Conservation (phyloP, 2,113 vertebrate species). For the Mesitornis unicolor region DNA sequence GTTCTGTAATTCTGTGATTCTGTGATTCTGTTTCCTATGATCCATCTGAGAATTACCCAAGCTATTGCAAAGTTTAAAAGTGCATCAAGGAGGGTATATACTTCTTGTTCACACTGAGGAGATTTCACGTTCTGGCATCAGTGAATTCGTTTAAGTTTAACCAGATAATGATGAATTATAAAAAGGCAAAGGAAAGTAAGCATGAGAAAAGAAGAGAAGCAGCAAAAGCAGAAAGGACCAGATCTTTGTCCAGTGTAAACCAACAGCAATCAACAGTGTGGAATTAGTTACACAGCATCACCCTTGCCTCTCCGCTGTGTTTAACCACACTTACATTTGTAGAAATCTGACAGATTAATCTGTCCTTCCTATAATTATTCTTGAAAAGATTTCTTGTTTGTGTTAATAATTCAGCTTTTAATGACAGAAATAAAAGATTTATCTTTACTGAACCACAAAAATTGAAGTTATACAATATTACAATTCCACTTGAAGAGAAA, state of each 20-base stretch:
- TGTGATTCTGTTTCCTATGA: too few relatives aligned
- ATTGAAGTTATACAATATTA: neutral
- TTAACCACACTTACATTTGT: neutral
- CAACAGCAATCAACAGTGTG: neutral
- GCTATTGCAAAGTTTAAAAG: neutral
- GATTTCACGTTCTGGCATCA: neutral
- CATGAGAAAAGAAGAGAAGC: neutral
- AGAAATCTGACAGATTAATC: neutral
- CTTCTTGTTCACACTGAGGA: neutral
- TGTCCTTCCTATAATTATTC: neutral
- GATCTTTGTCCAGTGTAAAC: neutral
- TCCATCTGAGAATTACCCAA: neutral
- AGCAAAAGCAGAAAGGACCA: neutral
- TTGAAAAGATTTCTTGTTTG: neutral
- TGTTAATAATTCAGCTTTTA: neutral
- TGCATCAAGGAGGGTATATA: rapidly evolving
- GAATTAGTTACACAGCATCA: neutral
- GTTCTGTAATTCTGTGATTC: too few relatives aligned
- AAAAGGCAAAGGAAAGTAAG: neutral
- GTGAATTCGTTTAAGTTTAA: neutral
- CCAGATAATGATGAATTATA: neutral
- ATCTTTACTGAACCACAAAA: neutral
- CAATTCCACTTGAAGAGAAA: neutral
- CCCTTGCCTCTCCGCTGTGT: neutral
- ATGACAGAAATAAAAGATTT: neutral